These are phyloP conservation scores for Seriola rivoliana DNA, from an alignment of 2,113 vertebrate species.

Conservation along the genomic window DNA sequence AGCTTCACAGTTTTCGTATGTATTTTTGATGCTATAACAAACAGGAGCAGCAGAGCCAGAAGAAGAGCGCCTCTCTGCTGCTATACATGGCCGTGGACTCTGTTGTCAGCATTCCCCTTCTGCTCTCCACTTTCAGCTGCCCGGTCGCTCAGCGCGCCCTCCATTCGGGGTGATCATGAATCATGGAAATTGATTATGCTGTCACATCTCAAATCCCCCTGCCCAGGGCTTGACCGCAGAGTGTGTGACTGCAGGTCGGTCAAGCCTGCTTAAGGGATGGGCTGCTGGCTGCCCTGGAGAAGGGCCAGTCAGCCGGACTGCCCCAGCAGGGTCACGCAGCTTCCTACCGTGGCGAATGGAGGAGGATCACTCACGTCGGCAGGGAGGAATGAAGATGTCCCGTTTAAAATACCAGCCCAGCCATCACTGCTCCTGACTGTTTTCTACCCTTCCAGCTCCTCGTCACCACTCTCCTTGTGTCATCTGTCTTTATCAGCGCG, in stretches of 20 bases:
- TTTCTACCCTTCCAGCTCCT: slow-evolving; percentile 55
- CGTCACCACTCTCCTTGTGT: slow-evolving; percentile 60
- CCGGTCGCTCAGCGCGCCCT: slow-evolving; percentile 64
- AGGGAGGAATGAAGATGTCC: slow-evolving; percentile 81
- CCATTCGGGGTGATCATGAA: slow-evolving; percentile 76
- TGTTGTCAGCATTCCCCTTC: slow-evolving; percentile 74
- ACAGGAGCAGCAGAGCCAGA: slow-evolving; percentile 9
- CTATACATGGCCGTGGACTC: slow-evolving; percentile 49
- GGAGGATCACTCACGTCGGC: slow-evolving; percentile 74
- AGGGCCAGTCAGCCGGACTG: slow-evolving; percentile 58
- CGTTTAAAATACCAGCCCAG: slow-evolving; percentile 70
- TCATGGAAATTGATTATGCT: slow-evolving; percentile 84
- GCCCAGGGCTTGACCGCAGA: slow-evolving; percentile 74
- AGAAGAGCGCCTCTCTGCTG: slow-evolving; percentile 39
- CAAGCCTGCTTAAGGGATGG: slow-evolving; percentile 81
- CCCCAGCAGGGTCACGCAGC: slow-evolving; percentile 75
- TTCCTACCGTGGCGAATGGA: slow-evolving; percentile 75
- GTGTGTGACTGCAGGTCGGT: slow-evolving; percentile 82
- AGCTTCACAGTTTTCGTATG: slow-evolving; percentile 27
- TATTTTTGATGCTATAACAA: slow-evolving; percentile 38
- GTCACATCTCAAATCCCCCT: slow-evolving; percentile 81
- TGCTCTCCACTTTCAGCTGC: slow-evolving; percentile 76
- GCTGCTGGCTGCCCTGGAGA: slow-evolving; percentile 65
- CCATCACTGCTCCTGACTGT: slow-evolving; percentile 25
- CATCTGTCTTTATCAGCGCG: slow-evolving; percentile 72